Evolutionary conservation across 2,797 vertebrate species (phyloP).

Genomic region (Silurus aristotelis): DNA sequence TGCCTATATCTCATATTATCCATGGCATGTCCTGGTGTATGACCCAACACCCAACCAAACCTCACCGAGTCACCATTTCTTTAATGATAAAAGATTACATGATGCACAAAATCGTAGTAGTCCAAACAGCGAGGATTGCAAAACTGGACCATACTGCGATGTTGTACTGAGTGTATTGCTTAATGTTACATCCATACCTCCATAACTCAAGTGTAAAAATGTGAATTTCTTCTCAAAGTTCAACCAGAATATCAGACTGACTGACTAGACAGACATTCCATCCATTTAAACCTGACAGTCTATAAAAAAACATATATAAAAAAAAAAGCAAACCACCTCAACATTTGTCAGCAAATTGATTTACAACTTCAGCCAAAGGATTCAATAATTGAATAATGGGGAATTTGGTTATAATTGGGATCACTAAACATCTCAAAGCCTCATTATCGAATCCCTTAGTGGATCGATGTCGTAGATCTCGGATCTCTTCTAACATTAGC

Average conservation of each 20-base stretch:
- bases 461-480: not conserved
- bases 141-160: not conserved
- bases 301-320: not conserved
- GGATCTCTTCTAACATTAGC: not conserved
- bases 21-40: not conserved
- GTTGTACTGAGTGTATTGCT: not conserved
- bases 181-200: not conserved
- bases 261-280: not conserved
- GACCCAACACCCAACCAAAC: not conserved
- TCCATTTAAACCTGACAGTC: not conserved
- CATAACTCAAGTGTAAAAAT: conserved; percentile 15
- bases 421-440: too few relatives aligned
- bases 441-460: not conserved
- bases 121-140: not conserved
- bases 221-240: conserved; percentile 17
- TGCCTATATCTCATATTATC: not conserved
- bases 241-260: not conserved
- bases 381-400: not conserved
- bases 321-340: not conserved
- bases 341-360: not conserved
- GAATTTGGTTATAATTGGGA: not conserved
- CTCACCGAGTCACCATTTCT: not conserved
- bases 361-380: not conserved
- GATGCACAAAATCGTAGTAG: not conserved
- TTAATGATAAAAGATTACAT: not conserved